Conservation (phyloP, 2,113 vertebrate species). For the Eulacestoma nigropectus region DNA sequence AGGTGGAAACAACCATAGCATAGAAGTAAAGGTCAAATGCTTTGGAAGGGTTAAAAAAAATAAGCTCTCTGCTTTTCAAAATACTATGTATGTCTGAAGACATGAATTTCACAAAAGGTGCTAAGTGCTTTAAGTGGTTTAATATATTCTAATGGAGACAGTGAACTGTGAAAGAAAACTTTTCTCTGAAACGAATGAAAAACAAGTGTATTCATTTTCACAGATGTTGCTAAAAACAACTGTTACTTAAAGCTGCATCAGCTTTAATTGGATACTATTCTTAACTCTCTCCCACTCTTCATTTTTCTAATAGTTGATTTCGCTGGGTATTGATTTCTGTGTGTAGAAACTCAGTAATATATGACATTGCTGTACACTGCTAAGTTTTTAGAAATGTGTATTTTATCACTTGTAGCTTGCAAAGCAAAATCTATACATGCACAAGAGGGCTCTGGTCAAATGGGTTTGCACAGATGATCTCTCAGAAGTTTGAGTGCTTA, state of each 20-base stretch:
- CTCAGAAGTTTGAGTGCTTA: background rate
- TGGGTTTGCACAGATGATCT: background rate
- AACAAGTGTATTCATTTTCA: background rate
- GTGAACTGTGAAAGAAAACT: background rate
- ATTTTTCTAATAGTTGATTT: background rate
- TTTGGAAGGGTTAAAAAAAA: background rate
- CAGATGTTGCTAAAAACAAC: background rate
- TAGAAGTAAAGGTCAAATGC: background rate
- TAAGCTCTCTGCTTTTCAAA: background rate
- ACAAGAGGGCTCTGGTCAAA: background rate
- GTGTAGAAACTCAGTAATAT: background rate
- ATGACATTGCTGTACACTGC: background rate
- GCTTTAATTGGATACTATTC: background rate
- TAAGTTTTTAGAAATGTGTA: background rate
- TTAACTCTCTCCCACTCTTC: background rate
- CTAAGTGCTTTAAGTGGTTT: background rate
- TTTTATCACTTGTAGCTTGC: background rate
- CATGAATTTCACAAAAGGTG: background rate
- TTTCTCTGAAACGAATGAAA: background rate
- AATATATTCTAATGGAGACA: background rate
- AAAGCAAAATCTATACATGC: background rate
- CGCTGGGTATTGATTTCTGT: background rate
- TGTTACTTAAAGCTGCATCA: slow-evolving; percentile 7
- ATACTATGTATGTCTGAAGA: background rate
- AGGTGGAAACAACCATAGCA: background rate